Base-by-base conservation (phyloP, 2,888 invertebrate species). In the Bedellia somnulentella region DNA sequence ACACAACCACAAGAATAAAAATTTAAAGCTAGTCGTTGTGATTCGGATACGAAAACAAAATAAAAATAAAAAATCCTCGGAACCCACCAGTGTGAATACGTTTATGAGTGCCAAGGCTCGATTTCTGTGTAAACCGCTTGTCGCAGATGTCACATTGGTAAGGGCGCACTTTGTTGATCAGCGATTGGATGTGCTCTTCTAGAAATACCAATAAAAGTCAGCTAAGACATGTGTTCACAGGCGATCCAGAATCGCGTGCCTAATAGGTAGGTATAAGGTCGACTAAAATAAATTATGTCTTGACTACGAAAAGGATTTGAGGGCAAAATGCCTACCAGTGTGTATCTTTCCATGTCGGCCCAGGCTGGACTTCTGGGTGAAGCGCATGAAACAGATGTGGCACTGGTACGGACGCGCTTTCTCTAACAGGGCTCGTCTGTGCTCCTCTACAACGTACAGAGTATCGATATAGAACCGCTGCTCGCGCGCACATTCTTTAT, bases 41-140 rank as follows among this genome's bases (percentile, higher is more conserved):
- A 62, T 71, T 71, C 48, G 44, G 73, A 71, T 42, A 70, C 73
- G 71, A 53, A 52, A 48, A 52, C 52, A 62, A 58, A 61, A 54
- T 58, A 61, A 43, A 64, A 53, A 51, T n/a, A n/a, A n/a, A n/a
- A n/a, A n/a, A n/a, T n/a, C n/a, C n/a, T n/a, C n/a, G n/a, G n/a
- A n/a, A 77, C 77, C 77, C 84, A 79, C 79, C 79, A 46, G 87
- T 86, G 63, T 88, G 88, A 49, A 86, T 85, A 56, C 87, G 81
- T 62, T 86, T 86, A 77, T 88, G 88, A 51, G 87, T 87, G 70
- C 87, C 88, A 48, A 89, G 78, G 70, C 87, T 87, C 58, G 87
- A 87, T 73, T 88, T 88, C 76, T 89, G 88, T 44, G 87, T 87
- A 73, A 88, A 89, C 58, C 86, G 80, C 76, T 88, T 88, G 61